A percentile compares a stretch with the other conserved stretches of the same genome.
Conservation (phyloP, 2,113 vertebrate genomes). For the Oreocharis arfaki region DNA sequence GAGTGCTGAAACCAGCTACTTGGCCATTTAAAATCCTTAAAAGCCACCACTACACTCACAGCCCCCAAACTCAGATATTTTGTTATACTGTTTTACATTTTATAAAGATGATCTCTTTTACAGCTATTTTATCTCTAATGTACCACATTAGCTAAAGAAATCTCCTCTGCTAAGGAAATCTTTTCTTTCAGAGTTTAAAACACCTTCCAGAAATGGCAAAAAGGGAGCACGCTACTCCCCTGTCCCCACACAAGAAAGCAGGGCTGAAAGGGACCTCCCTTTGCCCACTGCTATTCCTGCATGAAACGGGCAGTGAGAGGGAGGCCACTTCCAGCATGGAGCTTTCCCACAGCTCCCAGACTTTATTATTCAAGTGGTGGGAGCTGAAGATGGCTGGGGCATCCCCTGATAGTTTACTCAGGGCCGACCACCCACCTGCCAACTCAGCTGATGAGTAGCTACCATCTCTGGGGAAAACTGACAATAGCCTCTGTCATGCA, state of each 20-base stretch:
- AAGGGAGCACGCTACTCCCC: background rate
- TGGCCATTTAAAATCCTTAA: background rate
- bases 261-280: background rate
- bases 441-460: background rate
- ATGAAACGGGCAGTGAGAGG: background rate
- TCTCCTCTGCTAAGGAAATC: background rate
- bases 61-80: background rate
- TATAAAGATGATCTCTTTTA: background rate
- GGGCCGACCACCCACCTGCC: rapidly evolving
- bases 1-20: background rate
- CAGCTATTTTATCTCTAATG: background rate
- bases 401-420: background rate
- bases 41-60: background rate
- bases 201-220: background rate
- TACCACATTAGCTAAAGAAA: too few relatives aligned
- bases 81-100: background rate
- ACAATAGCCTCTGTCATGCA: background rate
- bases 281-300: background rate
- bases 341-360: background rate
- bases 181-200: background rate
- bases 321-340: background rate
- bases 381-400: background rate
- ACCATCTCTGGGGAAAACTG: background rate
- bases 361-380: background rate
- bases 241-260: background rate